Percentiles rank a stretch among this genome's conserved stretches.
phyloP scores from a whole-genome alignment of 2,888 invertebrate genomes.

The Dione vanillae region DNA sequence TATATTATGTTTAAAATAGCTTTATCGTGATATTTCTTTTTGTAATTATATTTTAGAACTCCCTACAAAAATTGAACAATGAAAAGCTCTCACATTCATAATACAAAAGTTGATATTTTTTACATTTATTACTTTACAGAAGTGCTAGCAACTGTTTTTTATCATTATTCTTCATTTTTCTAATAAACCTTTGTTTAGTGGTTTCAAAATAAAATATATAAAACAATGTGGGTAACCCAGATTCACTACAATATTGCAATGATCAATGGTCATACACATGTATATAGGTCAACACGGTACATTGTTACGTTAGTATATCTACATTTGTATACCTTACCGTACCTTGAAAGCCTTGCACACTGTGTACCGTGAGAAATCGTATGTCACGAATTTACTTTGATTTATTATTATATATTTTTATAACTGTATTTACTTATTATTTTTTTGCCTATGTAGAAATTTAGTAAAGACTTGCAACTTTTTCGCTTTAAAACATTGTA shows the following conservation, averaged over 20 bases:
- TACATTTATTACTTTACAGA: constrained; percentile 15
- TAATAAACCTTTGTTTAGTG: constrained; percentile 13
- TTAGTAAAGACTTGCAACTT: too few species aligned
- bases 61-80: neutral
- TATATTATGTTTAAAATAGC: too few species aligned
- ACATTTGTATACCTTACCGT: neutral
- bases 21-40: neutral
- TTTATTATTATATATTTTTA: constrained; percentile 24
- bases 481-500: too few species aligned
- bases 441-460: too few species aligned
- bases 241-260: constrained; percentile 10
- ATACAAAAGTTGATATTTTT: constrained; percentile 7
- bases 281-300: constrained; percentile 36
- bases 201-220: constrained; percentile 7
- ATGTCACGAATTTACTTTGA: constrained; percentile 39
- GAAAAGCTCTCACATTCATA: constrained; percentile 5
- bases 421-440: constrained; percentile 12
- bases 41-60: neutral
- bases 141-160: constrained; percentile 2
- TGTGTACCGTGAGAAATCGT: constrained; percentile 45
- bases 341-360: constrained; percentile 33
- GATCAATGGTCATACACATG: constrained; percentile 39
- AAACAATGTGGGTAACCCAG: constrained; percentile 18
- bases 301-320: constrained; percentile 32
- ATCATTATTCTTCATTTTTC: neutral